phyloP scores from a whole-genome alignment of 23 tunicate genomes.

The Clavelina lepadiformis region DNA sequence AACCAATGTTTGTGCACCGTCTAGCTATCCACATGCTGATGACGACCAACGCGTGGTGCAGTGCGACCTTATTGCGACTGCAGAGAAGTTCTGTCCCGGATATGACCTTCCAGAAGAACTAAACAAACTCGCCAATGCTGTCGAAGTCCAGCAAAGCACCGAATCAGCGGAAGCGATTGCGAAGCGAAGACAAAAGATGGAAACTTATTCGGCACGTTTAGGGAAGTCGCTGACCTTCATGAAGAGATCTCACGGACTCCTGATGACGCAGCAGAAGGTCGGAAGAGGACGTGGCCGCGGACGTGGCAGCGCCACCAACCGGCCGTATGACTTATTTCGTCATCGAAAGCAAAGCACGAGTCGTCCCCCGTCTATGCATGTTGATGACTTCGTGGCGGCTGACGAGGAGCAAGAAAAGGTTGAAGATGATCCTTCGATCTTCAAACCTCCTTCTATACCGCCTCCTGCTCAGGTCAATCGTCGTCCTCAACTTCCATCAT shows the following conservation, averaged over 20 bases:
- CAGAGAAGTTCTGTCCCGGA: slow-evolving; percentile 71
- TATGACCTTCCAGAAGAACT: slow-evolving; percentile 56
- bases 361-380: slow-evolving; percentile 98
- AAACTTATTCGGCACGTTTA: slow-evolving; percentile 49
- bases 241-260: slow-evolving; percentile 81
- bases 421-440: slow-evolving; percentile 3
- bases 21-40: background rate
- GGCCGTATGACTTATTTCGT: slow-evolving; percentile 81
- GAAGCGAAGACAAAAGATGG: slow-evolving; percentile 49
- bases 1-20: slow-evolving; percentile 7
- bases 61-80: slow-evolving; percentile 60
- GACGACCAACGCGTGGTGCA: slow-evolving; percentile 36
- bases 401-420: slow-evolving; percentile 58
- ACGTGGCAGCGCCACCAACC: slow-evolving; percentile 45
- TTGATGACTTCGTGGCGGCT: slow-evolving; percentile 91
- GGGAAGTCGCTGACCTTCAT: slow-evolving; percentile 72
- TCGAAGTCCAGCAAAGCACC: slow-evolving; percentile 40
- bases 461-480: slow-evolving; percentile 25
- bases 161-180: slow-evolving; percentile 49
- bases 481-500: slow-evolving; percentile 28
- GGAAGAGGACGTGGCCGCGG: slow-evolving; percentile 68
- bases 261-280: slow-evolving; percentile 34
- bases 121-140: slow-evolving; percentile 59
- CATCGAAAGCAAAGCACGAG: slow-evolving; percentile 93
- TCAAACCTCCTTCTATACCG: slow-evolving; percentile 43